Percentiles rank a stretch among this genome's conserved stretches.
These are phyloP conservation scores for Apostichopus parvimensis DNA, from an alignment of 35 echinoderm and acorn worm species.

Conservation along the genomic window DNA sequence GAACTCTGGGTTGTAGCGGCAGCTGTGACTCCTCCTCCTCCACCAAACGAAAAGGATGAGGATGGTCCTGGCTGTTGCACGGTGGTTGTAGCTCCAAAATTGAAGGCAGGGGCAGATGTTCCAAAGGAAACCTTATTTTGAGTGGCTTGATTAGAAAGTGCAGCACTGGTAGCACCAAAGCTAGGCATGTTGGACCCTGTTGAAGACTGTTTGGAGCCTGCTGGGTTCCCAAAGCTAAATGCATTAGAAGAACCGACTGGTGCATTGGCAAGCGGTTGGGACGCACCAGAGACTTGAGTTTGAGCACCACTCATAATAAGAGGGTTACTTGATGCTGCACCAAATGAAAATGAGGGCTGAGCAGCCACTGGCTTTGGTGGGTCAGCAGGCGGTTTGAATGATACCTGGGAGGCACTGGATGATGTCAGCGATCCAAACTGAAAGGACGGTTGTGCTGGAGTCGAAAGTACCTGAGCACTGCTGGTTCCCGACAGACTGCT, in stretches of 20 bases:
- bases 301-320: neutral
- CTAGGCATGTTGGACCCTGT: neutral
- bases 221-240: neutral
- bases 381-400: neutral
- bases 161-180: neutral
- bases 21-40: neutral
- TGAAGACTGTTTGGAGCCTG: neutral
- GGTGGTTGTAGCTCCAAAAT: neutral
- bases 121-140: neutral
- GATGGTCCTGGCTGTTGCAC: neutral
- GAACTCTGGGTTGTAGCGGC: neutral
- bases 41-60: neutral
- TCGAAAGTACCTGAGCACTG: neutral
- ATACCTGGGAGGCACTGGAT: neutral
- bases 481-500: neutral
- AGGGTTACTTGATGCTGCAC: neutral
- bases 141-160: neutral
- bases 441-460: neutral
- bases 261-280: neutral
- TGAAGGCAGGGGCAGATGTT: neutral
- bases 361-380: neutral
- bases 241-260: neutral
- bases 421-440: slow-evolving; percentile 29
- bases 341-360: slow-evolving; percentile 8
- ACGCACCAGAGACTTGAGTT: neutral